Conservation (phyloP, 2,797 vertebrate species). For the Eremophila alpestris region DNA sequence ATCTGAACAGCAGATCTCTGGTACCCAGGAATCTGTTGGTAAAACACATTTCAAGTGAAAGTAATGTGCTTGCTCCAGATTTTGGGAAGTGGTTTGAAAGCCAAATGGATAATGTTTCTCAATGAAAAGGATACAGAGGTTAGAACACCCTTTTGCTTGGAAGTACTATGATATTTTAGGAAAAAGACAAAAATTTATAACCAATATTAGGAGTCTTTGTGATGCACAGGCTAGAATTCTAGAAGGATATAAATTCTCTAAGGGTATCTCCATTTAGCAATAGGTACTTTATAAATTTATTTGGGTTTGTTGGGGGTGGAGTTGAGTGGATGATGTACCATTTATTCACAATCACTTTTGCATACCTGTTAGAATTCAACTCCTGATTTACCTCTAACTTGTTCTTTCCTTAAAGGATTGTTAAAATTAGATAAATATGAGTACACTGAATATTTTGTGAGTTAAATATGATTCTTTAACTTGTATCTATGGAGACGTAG, state of each 20-base stretch:
- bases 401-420: neutral
- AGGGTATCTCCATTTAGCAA: neutral
- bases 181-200: neutral
- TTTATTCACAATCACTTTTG: neutral
- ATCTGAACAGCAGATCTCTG: neutral
- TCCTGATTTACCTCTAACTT: neutral
- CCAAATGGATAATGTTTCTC: neutral
- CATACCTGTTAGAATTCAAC: neutral
- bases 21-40: conserved; percentile 5
- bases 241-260: neutral
- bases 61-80: neutral
- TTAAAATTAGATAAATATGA: neutral
- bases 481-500: conserved; percentile 42
- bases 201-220: neutral
- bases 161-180: neutral
- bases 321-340: neutral
- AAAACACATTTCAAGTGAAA: conserved; percentile 13
- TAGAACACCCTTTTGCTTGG: neutral
- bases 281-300: neutral
- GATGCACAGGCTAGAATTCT: neutral
- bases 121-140: neutral
- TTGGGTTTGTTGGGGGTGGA: neutral
- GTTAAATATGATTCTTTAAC: conserved; percentile 40
- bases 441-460: neutral
- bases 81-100: neutral